phyloP scores from a whole-genome alignment of 2,113 vertebrate species.

The Solea senegalensis region DNA sequence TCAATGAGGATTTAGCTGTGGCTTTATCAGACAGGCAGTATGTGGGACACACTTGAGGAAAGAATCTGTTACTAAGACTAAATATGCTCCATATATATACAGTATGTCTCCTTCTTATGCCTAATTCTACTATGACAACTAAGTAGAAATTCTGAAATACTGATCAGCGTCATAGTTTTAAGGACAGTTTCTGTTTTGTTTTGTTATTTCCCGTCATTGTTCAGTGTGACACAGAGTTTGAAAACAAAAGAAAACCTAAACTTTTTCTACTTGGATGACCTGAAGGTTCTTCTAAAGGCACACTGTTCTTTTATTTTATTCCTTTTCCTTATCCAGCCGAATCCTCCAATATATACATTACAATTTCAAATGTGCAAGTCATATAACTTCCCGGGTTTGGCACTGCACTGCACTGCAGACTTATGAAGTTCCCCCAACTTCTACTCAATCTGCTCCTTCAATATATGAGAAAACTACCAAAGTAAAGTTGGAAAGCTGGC shows the following conservation, averaged over 20 bases:
- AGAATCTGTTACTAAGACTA: not conserved
- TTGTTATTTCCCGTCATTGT: not conserved
- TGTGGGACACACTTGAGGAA: not conserved
- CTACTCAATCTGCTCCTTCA: not conserved
- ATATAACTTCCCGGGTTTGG: not conserved
- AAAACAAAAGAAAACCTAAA: not conserved
- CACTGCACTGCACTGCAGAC: not conserved
- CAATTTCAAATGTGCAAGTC: not conserved
- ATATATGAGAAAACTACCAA: slow-evolving; percentile 22
- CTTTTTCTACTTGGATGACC: slow-evolving; percentile 3
- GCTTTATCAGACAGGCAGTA: not conserved
- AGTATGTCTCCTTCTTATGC: not conserved
- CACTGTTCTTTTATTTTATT: slow-evolving; percentile 1
- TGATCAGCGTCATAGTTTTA: not conserved
- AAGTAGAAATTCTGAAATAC: no score
- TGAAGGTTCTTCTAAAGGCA: not conserved
- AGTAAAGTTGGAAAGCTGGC: slow-evolving; percentile 29
- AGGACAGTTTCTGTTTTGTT: not conserved
- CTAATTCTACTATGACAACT: not conserved
- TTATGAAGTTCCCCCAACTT: slow-evolving; percentile 19
- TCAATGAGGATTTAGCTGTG: not conserved
- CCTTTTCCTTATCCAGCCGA: not conserved
- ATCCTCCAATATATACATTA: not conserved
- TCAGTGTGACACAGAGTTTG: not conserved
- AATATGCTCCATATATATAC: not conserved